Base-by-base conservation (phyloP, 2,113 vertebrate genomes). In the Lophotis ruficrista region DNA sequence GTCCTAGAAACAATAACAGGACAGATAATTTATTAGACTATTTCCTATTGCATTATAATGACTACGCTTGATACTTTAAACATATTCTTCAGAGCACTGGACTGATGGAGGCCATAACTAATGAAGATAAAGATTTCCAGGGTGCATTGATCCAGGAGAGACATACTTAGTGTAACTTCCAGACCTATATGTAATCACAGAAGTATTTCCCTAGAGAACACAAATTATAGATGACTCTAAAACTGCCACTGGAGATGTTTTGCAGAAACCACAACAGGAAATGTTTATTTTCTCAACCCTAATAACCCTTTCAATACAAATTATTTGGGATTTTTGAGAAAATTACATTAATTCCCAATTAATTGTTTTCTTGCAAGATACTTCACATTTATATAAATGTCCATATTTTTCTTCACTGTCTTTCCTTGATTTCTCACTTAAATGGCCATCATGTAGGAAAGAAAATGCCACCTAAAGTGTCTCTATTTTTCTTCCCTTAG, bases 201-300 rank as follows among this genome's bases (percentile, higher is more conserved):
- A 95, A 94, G 43, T 83, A 95, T 94, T 95, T 97, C 94, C 79
- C 92, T 53, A 90, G 90, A 88, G 96, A 92, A 88, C 65, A 89
- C 85, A 94, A 96, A 95, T 96, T 94, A 96, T 20, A 75, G 93
- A 95, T 90, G 93, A 73, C 79, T 94, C 83, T 96, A 91, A 94
- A 97, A 90, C 93, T 96, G 96, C 89, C 96, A 96, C 78, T 14
- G 38, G 82, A 86, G 92, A 96, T 93, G 91, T 77, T 94, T 33
- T 93, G 86, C 93, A 96, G 96, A 97, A 97, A 95, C 68, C 96
- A 94, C 90, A 97, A 97, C 92, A 97, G 96, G 98, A 98, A 98
- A 96, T 97, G 92, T 96, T 97, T 98, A 70, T 98, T 97, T 97
- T 96, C 84, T 96, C 97, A 97, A 97, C 86, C 71, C 8, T 47